Conservation (phyloP, 2,888 invertebrate genomes). For the Drosophila robusta region DNA sequence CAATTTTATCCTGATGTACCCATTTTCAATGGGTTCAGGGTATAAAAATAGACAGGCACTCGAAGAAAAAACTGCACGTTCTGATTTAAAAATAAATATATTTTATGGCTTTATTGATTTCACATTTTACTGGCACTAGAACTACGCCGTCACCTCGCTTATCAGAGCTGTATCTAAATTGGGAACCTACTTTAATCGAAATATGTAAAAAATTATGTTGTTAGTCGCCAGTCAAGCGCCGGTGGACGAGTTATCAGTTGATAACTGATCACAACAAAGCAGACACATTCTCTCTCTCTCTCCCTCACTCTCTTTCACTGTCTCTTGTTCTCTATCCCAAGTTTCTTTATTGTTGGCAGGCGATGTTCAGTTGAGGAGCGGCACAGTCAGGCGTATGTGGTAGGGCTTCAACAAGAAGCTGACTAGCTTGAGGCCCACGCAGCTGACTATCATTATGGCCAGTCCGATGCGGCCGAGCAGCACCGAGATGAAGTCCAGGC, state of each 20-base stretch:
- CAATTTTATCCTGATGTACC: too few species aligned
- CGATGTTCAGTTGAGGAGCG: neutral
- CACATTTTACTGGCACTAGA: neutral
- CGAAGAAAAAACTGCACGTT: too few species aligned
- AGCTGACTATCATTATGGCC: conserved; percentile 26
- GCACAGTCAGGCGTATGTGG: conserved; percentile 10
- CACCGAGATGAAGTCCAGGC: conserved; percentile 60
- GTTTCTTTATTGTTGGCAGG: too few species aligned
- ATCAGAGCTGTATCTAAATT: conserved; percentile 2
- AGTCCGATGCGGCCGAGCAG: conserved; percentile 46
- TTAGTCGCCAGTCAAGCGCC: neutral
- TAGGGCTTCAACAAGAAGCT: conserved; percentile 41
- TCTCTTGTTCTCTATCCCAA: neutral
- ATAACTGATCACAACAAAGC: conserved; percentile 10
- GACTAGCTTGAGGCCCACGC: conserved; percentile 15
- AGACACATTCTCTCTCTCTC: neutral
- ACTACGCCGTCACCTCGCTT: neutral
- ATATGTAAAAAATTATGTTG: neutral
- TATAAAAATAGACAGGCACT: too few species aligned
- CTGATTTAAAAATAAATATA: too few species aligned
- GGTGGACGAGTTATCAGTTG: conserved; percentile 8
- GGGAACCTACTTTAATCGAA: neutral
- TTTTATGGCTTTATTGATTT: neutral
- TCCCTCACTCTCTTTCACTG: neutral
- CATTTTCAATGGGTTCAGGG: too few species aligned